These are phyloP conservation scores for Botia kubotai DNA, from an alignment of 2,797 vertebrate genomes.

Conservation along the genomic window DNA sequence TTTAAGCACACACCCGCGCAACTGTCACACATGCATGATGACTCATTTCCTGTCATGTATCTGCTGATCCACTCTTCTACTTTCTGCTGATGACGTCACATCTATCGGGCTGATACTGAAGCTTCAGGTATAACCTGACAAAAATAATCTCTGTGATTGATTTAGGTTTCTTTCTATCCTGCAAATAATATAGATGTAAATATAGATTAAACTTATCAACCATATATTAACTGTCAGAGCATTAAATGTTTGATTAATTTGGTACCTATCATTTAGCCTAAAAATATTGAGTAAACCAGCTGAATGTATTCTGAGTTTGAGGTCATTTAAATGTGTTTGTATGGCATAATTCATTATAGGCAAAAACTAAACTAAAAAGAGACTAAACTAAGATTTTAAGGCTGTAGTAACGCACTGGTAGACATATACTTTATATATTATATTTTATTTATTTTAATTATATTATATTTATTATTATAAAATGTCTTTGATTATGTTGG, in stretches of 20 bases:
- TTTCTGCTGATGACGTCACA: background rate
- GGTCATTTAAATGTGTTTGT: too few relatives aligned
- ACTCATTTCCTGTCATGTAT: conserved; percentile 38
- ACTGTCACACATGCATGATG: background rate
- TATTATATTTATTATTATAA: too few relatives aligned
- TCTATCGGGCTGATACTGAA: background rate
- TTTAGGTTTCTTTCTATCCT: background rate
- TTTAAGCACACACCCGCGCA: conserved; percentile 1
- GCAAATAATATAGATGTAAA: too few relatives aligned
- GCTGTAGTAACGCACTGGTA: too few relatives aligned
- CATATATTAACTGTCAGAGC: too few relatives aligned
- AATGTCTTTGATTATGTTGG: too few relatives aligned
- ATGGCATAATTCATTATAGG: too few relatives aligned
- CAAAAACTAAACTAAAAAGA: too few relatives aligned
- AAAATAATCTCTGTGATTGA: background rate
- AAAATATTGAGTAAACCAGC: background rate
- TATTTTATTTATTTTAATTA: too few relatives aligned
- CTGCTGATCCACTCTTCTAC: background rate
- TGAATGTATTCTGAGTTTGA: background rate
- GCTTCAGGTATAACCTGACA: background rate
- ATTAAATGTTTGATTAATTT: background rate
- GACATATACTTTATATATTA: too few relatives aligned
- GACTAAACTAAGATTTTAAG: too few relatives aligned
- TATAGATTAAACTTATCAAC: too few relatives aligned
- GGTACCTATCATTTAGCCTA: background rate